Percentiles rank a stretch among this genome's conserved stretches.
Conservation (phyloP, 2,113 vertebrate species). For the Hippoglossus stenolepis region DNA sequence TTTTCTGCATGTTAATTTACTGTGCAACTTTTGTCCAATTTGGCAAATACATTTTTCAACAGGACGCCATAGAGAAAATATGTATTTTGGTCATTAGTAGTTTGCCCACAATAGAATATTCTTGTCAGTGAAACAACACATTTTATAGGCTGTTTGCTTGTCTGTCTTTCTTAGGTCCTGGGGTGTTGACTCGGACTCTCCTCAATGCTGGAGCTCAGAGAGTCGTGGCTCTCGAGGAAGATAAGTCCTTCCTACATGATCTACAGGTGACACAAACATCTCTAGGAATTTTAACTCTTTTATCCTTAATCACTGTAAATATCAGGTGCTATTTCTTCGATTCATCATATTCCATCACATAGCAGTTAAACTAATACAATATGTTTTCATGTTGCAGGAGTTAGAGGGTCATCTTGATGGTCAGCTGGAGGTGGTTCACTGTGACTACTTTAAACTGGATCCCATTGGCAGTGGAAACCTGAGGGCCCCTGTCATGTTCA, state of each 20-base stretch:
- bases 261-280: constrained; percentile 84
- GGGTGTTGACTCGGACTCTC: constrained; percentile 88
- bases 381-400: constrained; percentile 74
- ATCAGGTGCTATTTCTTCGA: neutral
- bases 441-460: constrained; percentile 92
- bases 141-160: neutral
- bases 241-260: constrained; percentile 82
- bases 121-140: neutral
- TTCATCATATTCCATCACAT: neutral
- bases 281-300: neutral
- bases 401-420: constrained; percentile 82
- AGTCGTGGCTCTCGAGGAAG: constrained; percentile 89
- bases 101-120: neutral
- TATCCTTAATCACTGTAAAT: neutral
- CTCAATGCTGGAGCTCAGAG: constrained; percentile 87
- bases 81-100: neutral
- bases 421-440: constrained; percentile 87
- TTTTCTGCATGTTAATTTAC: neutral
- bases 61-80: neutral
- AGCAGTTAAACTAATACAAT: neutral
- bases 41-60: neutral
- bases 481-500: constrained; percentile 81
- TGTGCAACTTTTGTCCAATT: neutral
- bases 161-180: constrained; percentile 84
- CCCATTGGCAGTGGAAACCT: constrained; percentile 70